Percentiles rank a stretch among this genome's conserved stretches.
Conservation (phyloP, 2,797 vertebrate genomes). For the Paramormyrops hopkinsi region DNA sequence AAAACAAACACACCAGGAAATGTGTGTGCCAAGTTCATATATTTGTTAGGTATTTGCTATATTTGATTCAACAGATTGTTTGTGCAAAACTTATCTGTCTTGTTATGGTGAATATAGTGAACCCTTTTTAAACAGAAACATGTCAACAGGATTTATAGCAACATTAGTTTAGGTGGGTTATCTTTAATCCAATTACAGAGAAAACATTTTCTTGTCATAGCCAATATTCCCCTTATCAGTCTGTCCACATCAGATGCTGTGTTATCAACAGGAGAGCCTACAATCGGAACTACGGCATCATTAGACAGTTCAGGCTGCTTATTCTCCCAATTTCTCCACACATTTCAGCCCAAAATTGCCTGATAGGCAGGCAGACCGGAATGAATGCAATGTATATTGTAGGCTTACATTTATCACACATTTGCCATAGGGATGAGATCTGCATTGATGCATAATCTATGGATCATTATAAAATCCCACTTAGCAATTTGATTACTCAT, state of each 20-base stretch:
- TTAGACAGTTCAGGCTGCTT: background rate
- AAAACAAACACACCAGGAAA: background rate
- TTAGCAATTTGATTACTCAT: slow-evolving; percentile 2
- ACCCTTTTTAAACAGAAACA: background rate
- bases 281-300: background rate
- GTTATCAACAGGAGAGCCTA: background rate
- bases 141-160: background rate
- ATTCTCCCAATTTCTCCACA: background rate
- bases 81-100: background rate
- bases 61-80: background rate
- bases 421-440: background rate
- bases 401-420: background rate
- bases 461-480: background rate
- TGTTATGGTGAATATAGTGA: background rate
- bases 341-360: background rate
- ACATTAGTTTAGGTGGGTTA: background rate
- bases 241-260: background rate
- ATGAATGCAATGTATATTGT: background rate
- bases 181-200: slow-evolving; percentile 4
- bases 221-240: background rate
- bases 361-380: background rate
- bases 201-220: background rate
- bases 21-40: background rate
- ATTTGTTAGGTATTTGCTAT: background rate
- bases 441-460: background rate